phyloP scores from a whole-genome alignment of 2,888 invertebrate genomes.

The Leptinotarsa haldemani region DNA sequence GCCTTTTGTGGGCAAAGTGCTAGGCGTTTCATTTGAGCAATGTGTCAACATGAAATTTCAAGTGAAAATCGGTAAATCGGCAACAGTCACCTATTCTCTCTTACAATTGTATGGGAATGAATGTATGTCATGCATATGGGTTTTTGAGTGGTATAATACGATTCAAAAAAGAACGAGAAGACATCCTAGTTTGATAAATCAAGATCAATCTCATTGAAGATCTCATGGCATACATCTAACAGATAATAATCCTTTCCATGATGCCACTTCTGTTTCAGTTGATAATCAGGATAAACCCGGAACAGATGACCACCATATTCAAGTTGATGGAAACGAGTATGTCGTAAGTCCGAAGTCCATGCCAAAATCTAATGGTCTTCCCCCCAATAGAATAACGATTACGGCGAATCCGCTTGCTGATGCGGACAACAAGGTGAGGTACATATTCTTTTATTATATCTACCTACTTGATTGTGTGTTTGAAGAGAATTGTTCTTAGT shows the following conservation, averaged over 20 bases:
- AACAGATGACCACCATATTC: slow-evolving; percentile 63
- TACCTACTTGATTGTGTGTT: neutral
- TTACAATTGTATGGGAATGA: too few relatives aligned
- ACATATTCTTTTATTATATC: slow-evolving; percentile 52
- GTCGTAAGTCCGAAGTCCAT: slow-evolving; percentile 60
- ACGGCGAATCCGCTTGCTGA: slow-evolving; percentile 81
- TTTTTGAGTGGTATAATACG: too few relatives aligned
- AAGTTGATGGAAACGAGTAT: slow-evolving; percentile 63
- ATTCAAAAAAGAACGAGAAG: too few relatives aligned
- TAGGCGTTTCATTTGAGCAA: too few relatives aligned
- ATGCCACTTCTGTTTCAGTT: slow-evolving; percentile 25
- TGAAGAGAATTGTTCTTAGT: neutral
- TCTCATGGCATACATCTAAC: too few relatives aligned
- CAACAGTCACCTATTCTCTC: too few relatives aligned
- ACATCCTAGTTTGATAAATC: too few relatives aligned
- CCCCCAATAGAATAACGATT: slow-evolving; percentile 72
- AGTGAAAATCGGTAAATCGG: too few relatives aligned
- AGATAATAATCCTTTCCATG: neutral
- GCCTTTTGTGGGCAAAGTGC: too few relatives aligned
- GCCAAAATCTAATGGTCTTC: slow-evolving; percentile 62
- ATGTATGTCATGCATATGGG: too few relatives aligned
- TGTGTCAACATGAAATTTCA: too few relatives aligned
- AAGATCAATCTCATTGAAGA: too few relatives aligned
- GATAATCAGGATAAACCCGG: slow-evolving; percentile 56
- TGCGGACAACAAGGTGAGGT: slow-evolving; percentile 75